phyloP scores from a whole-genome alignment of 1,140 invertebrate species.

The Maconellicoccus hirsutus region DNA sequence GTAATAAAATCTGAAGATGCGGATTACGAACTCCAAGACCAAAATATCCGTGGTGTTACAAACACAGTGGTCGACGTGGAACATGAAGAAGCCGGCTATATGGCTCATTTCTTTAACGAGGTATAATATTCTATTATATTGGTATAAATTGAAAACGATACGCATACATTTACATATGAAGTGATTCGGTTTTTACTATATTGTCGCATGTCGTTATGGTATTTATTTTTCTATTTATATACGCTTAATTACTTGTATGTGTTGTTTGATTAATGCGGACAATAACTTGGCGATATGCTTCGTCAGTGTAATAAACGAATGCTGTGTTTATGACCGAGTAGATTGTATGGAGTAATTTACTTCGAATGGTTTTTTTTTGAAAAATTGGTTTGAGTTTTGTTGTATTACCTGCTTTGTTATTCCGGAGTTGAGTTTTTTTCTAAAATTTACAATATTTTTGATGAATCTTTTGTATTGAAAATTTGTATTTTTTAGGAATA shows the following conservation, averaged over 20 bases:
- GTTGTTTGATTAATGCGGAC: conserved; percentile 2
- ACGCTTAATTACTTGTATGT: neutral
- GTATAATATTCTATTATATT: conserved; percentile 20
- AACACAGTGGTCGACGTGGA: conserved; percentile 30
- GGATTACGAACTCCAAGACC: neutral
- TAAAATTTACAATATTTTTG: no score
- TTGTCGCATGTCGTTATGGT: neutral
- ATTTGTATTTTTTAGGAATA: no score
- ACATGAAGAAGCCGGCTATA: conserved; percentile 30
- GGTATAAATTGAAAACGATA: neutral
- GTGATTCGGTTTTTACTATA: neutral
- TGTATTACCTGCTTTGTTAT: no score
- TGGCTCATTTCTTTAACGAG: conserved; percentile 30
- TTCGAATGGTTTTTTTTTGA: no score
- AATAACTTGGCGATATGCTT: neutral
- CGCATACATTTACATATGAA: conserved; percentile 5
- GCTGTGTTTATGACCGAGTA: no score
- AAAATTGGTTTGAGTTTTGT: no score
- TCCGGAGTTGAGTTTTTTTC: no score
- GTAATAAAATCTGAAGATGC: conserved; percentile 4
- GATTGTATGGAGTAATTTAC: no score
- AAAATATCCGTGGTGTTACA: conserved; percentile 25
- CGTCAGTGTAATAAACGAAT: neutral
- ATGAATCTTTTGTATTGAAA: no score
- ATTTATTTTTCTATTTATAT: conserved; percentile 5